Evolutionary conservation across 1,140 invertebrate species (phyloP), one percentile per base, ranked within the genome.

Genomic region (Eurosta solidaginis): DNA sequence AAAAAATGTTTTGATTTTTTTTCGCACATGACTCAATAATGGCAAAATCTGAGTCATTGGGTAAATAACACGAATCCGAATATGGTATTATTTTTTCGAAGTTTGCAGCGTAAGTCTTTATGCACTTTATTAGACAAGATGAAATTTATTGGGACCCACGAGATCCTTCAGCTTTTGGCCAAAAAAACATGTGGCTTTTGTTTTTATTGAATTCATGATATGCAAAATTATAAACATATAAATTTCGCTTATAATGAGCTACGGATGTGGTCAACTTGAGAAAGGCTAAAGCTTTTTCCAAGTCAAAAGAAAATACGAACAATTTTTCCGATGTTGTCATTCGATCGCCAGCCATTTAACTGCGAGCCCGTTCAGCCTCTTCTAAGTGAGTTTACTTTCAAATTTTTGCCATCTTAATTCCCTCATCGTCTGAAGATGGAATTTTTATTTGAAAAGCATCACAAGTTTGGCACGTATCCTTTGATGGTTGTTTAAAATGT

Each of bases 361-460:
- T 47, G 49, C 74, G 44, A 73, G 29, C 29, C n/a, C 36, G 77
- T 77, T 77, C 77, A 44, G 52, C 52, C 52, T 77, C 77, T 68
- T 77, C 54, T 68, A 77, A 77, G 59, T 77, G 77, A 45, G 36
- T 68, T 77, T 77, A 52, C 47, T 76, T 77, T 68, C 68, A 1
- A 77, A 77, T 77, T 77, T 77, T 25, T 75, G 40, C 75, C 75
- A 50, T 76, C 75, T 76, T 42, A 76, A 76, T 76, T 22, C 75
- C 75, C 75, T 76, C 75, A 50, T 29, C 75, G 49, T 76, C 75
- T 76, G 44, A 76, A 76, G 75, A 76, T 76, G 49, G 75, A 76
- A 76, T 76, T 76, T 76, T 76, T 76, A 76, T 76, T 76, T 76
- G 47, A 7, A 76, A 76, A 76, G 47, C 45, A 50, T 50, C 75